Base-by-base conservation (phyloP, 2,888 invertebrate species). In the Tinea pellionella region DNA sequence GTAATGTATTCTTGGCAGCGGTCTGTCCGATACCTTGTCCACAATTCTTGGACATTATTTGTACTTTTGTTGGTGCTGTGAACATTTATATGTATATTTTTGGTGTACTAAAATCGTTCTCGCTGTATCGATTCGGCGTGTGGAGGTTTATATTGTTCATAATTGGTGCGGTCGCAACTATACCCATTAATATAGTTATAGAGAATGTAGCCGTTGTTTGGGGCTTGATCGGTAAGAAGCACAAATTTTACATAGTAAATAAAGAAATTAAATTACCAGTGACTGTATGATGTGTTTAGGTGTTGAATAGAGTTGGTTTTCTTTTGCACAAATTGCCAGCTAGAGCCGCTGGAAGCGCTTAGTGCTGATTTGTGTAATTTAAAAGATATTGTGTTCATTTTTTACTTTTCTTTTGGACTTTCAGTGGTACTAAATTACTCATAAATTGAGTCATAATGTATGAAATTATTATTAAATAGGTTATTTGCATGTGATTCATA, bases 71-170 rank as follows among this genome's bases (percentile, higher is more conserved):
- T 68, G 97, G 94, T 64, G 97, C 96, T 63, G 94, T 97, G 61
- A 97, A 95, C 78, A 94, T 97, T 73, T 98, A 98, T 79, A 98
- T 98, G 97, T 98, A 98, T 78, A 92, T 98, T 63, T 98, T 97
- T 81, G 98, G 98, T 64, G 97, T 97, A n/a, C 91, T 97, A 60
- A 98, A 97, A 78, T 97, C 97, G 61, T 98, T 98, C 75, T 95
- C 96, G 18, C 86, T 96, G 37, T 93, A 95, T 78, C 92, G 96
- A 70, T 94, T 95, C 75, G 97, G 97, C 11, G 81, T 94, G 63
- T 72, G 93, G 43, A 91, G 93, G 74, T 96, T 96, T 74, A 72
- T 92, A 62, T 81, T 96, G 61, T 96, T 95, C 74, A 91, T 97
- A 63, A 88, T 92, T 63, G 97, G 96, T 51, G 96, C 97, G 3